A percentile compares a stretch with the other conserved stretches of the same genome.
phyloP scores from a whole-genome alignment of 2,888 invertebrate genomes.

The Melanargia galathea region DNA sequence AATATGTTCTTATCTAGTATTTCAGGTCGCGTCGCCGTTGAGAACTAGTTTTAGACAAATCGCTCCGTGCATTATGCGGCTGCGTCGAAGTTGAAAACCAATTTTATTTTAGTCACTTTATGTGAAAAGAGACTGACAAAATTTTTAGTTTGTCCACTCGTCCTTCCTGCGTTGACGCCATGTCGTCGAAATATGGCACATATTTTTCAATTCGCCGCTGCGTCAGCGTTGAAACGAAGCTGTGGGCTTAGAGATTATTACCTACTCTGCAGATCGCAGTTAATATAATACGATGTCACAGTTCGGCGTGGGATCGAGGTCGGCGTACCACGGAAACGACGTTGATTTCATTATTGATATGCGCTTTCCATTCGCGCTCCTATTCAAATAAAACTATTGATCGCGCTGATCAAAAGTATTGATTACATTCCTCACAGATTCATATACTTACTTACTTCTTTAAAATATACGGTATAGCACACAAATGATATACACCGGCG shows the following conservation, averaged over 20 bases:
- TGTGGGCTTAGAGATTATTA: neutral
- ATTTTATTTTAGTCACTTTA: no score
- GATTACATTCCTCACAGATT: slow-evolving; percentile 11
- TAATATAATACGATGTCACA: slow-evolving; percentile 24
- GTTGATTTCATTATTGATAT: slow-evolving; percentile 59
- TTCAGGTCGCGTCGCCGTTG: no score
- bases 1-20: no score
- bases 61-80: no score
- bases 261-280: neutral
- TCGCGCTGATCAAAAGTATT: slow-evolving; percentile 18
- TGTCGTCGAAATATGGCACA: neutral
- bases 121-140: no score
- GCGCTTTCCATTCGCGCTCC: slow-evolving; percentile 57
- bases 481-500: neutral
- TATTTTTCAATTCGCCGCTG: neutral
- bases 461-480: neutral
- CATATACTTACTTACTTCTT: neutral
- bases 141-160: no score
- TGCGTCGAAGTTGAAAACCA: no score
- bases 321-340: slow-evolving; percentile 39
- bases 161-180: neutral
- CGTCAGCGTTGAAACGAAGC: neutral
- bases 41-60: no score
- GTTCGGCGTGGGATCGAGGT: slow-evolving; percentile 38
- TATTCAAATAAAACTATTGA: slow-evolving; percentile 15